Conservation (phyloP, 1,140 invertebrate species). For the Bombus affinis region DNA sequence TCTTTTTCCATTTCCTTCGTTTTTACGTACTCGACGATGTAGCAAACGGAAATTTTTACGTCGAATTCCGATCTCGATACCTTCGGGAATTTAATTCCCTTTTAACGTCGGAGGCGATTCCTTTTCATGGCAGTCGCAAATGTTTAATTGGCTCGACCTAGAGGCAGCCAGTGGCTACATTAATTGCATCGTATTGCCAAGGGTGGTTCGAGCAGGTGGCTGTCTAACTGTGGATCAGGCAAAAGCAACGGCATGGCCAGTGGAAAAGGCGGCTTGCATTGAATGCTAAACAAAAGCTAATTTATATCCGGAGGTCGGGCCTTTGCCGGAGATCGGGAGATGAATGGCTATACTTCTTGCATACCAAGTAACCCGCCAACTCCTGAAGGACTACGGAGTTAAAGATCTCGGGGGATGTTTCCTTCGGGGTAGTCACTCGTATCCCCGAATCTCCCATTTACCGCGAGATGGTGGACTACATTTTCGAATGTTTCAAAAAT, state of each 20-base stretch:
- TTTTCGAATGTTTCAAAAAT: slow-evolving; percentile 38
- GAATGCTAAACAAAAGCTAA: slow-evolving; percentile 84
- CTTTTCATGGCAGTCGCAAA: slow-evolving; percentile 72
- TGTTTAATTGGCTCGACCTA: slow-evolving; percentile 77
- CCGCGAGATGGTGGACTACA: slow-evolving; percentile 14
- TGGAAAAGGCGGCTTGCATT: slow-evolving; percentile 75
- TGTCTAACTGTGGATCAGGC: slow-evolving; percentile 62
- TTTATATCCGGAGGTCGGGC: slow-evolving; percentile 82
- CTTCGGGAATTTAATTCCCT: slow-evolving; percentile 72
- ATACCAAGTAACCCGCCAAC: slow-evolving; percentile 76
- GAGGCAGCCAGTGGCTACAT: slow-evolving; percentile 73
- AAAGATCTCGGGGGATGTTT: slow-evolving; percentile 73
- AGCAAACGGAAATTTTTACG: slow-evolving; percentile 44
- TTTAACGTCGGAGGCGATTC: slow-evolving; percentile 67
- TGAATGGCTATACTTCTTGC: slow-evolving; percentile 81
- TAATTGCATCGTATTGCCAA: slow-evolving; percentile 77
- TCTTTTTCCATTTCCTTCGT: not conserved
- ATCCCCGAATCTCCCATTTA: slow-evolving; percentile 54
- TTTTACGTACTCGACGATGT: not conserved
- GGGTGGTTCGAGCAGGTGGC: slow-evolving; percentile 58
- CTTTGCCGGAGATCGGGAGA: slow-evolving; percentile 80
- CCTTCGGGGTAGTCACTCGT: slow-evolving; percentile 44
- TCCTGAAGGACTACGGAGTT: slow-evolving; percentile 67
- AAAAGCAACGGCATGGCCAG: slow-evolving; percentile 31
- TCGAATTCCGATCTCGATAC: slow-evolving; percentile 19